Evolutionary conservation across 1,140 invertebrate genomes (phyloP).

Genomic region (Bombus vancouverensis): DNA sequence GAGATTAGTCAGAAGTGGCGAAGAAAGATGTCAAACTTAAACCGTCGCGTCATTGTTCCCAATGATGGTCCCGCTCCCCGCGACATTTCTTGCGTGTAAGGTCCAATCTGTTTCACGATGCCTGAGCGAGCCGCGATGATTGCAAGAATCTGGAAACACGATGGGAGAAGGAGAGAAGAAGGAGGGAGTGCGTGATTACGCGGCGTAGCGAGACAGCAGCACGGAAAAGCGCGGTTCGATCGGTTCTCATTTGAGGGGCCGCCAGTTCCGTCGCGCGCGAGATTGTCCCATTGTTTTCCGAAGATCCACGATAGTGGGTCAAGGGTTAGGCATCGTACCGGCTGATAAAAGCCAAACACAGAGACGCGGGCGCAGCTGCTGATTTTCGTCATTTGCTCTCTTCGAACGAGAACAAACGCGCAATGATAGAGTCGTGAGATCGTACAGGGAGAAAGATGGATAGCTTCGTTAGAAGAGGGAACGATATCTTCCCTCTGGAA

Average conservation of each 20-base stretch:
- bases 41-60: not conserved
- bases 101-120: slow-evolving; percentile 2
- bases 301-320: slow-evolving; percentile 45
- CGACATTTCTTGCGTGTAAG: not conserved
- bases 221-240: slow-evolving; percentile 25
- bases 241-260: slow-evolving; percentile 33
- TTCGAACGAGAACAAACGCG: slow-evolving; percentile 12
- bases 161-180: not conserved
- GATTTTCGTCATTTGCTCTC: slow-evolving; percentile 2
- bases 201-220: slow-evolving; percentile 2
- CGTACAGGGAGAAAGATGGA: not conserved
- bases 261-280: slow-evolving; percentile 3
- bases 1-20: not conserved
- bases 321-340: slow-evolving; percentile 45
- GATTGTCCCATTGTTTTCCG: slow-evolving; percentile 57
- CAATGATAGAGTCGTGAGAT: too few relatives aligned
- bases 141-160: slow-evolving; percentile 4
- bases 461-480: not conserved
- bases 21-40: not conserved
- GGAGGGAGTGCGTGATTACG: slow-evolving; percentile 20
- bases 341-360: slow-evolving; percentile 30
- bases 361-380: not conserved
- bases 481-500: slow-evolving; percentile 17
- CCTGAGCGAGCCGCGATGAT: not conserved
- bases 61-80: too few relatives aligned